phyloP scores from a whole-genome alignment of 2,113 vertebrate genomes.

The Oriolus oriolus region DNA sequence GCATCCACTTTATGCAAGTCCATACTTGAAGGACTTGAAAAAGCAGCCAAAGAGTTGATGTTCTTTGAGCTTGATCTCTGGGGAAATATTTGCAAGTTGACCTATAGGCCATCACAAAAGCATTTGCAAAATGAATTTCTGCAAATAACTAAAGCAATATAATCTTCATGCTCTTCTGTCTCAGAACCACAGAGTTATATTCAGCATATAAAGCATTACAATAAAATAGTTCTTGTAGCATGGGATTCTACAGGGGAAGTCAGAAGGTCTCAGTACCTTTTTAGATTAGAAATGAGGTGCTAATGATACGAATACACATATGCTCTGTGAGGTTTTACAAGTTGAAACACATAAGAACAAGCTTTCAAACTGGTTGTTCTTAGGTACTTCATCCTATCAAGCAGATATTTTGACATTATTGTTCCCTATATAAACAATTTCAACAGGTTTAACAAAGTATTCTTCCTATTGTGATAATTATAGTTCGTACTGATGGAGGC shows the following conservation, averaged over 20 bases:
- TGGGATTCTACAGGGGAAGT: conserved; percentile 65
- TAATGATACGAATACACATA: conserved; percentile 40
- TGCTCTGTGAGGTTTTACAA: neutral
- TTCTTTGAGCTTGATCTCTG: conserved; percentile 57
- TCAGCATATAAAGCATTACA: conserved; percentile 37
- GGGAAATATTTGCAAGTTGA: conserved; percentile 34
- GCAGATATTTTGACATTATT: neutral
- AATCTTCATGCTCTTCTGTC: conserved; percentile 61
- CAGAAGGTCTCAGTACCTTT: conserved; percentile 59
- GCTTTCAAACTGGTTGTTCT: conserved; percentile 61
- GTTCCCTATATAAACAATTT: neutral
- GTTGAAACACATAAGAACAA: conserved; percentile 62
- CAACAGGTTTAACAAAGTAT: neutral
- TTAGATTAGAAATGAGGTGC: conserved; percentile 55
- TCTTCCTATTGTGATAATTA: neutral
- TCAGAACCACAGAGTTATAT: neutral
- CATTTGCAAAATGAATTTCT: conserved; percentile 74
- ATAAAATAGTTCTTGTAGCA: conserved; percentile 60
- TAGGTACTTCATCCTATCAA: conserved; percentile 37
- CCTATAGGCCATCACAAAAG: conserved; percentile 72
- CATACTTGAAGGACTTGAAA: conserved; percentile 70
- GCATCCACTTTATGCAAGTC: conserved; percentile 77
- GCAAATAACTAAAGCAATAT: conserved; percentile 73
- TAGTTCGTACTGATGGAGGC: neutral
- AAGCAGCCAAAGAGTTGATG: conserved; percentile 67